Percentiles rank a stretch among this genome's conserved stretches.
These are phyloP conservation scores for Ceramica pisi DNA, from an alignment of 2,888 invertebrate species.

Conservation along the genomic window DNA sequence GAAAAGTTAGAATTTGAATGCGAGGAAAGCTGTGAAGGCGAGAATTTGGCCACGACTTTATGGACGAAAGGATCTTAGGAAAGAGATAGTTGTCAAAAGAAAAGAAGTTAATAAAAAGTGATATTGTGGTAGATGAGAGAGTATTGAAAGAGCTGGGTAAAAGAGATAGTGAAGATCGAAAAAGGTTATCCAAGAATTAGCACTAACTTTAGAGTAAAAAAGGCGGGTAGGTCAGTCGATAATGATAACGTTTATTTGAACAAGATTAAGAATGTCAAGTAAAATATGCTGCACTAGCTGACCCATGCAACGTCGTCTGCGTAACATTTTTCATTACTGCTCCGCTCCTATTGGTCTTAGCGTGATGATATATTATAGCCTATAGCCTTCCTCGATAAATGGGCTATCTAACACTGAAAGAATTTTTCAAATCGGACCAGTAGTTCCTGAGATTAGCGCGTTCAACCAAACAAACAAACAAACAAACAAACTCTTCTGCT, in stretches of 20 bases:
- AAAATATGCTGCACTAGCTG: too few relatives aligned
- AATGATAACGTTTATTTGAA: background rate
- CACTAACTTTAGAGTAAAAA: background rate
- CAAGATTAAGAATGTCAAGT: background rate
- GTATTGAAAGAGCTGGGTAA: background rate
- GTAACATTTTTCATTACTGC: too few relatives aligned
- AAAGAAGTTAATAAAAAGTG: background rate
- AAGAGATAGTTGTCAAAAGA: background rate
- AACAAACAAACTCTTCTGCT: too few relatives aligned
- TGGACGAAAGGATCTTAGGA: background rate
- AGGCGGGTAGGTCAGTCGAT: background rate
- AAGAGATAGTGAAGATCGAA: background rate
- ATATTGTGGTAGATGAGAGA: background rate
- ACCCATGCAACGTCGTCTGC: too few relatives aligned
- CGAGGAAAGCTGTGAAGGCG: slow-evolving; percentile 6
- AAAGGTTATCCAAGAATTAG: too few relatives aligned
- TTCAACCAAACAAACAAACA: too few relatives aligned
- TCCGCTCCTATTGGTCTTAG: too few relatives aligned
- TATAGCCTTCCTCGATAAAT: too few relatives aligned
- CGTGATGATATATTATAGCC: too few relatives aligned
- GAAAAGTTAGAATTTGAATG: slow-evolving; percentile 32
- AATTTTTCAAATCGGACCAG: too few relatives aligned
- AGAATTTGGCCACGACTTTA: background rate
- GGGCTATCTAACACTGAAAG: too few relatives aligned
- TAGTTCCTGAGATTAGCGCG: too few relatives aligned